Evolutionary conservation across 2,888 invertebrate genomes (phyloP).

Genomic region (Temnothorax rugatulus): DNA sequence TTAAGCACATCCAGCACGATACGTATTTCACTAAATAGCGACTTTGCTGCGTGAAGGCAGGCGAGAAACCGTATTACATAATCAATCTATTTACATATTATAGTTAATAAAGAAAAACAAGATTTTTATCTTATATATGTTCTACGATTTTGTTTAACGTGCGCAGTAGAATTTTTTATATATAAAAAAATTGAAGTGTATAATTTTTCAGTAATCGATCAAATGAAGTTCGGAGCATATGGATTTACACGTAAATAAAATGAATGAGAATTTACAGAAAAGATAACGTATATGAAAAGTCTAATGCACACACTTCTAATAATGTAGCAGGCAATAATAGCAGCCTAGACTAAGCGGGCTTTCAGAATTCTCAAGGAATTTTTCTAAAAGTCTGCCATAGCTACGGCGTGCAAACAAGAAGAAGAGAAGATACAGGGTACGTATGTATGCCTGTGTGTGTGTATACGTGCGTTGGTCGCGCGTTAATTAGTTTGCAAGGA

Average conservation of each 20-base stretch:
- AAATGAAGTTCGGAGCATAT: not conserved
- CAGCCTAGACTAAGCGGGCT: not conserved
- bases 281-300: not conserved
- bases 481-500: constrained; percentile 81
- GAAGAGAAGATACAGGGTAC: constrained; percentile 56
- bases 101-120: not conserved
- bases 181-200: not conserved
- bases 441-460: constrained; percentile 54
- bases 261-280: constrained; percentile 6
- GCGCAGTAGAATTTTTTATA: not conserved
- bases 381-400: constrained; percentile 34
- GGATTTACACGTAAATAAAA: not conserved
- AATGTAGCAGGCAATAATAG: not conserved
- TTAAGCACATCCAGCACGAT: not conserved
- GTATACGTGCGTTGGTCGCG: constrained; percentile 65
- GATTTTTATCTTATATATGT: not conserved
- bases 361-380: constrained; percentile 10
- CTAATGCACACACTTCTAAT: not conserved
- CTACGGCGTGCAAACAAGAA: constrained; percentile 22
- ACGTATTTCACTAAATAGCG: not conserved
- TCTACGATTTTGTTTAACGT: not conserved
- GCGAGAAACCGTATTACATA: not conserved
- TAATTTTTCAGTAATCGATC: not conserved
- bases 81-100: constrained; percentile 22
- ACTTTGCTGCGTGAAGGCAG: not conserved